Evolutionary conservation across 2,113 vertebrate genomes (phyloP).

Genomic region (Phoenicopterus ruber): DNA sequence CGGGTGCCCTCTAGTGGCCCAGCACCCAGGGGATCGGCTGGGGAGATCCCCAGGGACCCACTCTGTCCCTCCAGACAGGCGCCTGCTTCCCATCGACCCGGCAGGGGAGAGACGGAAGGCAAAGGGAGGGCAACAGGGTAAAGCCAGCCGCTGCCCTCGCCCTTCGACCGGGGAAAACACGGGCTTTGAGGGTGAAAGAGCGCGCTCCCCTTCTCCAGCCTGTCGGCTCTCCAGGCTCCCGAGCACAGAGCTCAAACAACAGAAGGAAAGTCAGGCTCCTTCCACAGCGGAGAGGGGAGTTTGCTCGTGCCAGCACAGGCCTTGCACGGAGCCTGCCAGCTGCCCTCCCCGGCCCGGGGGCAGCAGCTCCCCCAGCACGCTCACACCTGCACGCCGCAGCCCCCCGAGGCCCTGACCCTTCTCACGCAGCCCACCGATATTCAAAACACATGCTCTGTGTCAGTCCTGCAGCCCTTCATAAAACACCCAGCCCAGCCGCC

Average conservation of each 20-base stretch:
- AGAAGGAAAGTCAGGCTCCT: not conserved
- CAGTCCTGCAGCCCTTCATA: accelerated
- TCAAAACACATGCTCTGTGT: not conserved
- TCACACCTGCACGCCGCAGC: too few relatives aligned
- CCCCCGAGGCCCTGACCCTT: not conserved
- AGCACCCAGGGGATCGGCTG: not conserved
- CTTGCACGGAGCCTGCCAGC: not conserved
- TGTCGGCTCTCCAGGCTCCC: accelerated
- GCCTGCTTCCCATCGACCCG: not conserved
- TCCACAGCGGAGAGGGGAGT: not conserved
- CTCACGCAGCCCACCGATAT: not conserved
- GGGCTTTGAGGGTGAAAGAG: not conserved
- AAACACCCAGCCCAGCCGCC: accelerated
- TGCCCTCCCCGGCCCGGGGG: accelerated
- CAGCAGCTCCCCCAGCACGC: not conserved
- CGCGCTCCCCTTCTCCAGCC: not conserved
- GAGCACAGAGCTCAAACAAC: not conserved
- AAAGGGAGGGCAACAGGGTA: not conserved
- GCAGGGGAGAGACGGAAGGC: not conserved
- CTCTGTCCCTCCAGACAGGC: too few relatives aligned
- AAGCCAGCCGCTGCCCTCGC: not conserved
- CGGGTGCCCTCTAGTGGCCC: not conserved
- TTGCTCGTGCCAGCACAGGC: not conserved
- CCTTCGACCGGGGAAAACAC: accelerated
- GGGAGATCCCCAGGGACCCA: not conserved